phyloP scores from a whole-genome alignment of 2,888 invertebrate species.

The Brachyptera putata region DNA sequence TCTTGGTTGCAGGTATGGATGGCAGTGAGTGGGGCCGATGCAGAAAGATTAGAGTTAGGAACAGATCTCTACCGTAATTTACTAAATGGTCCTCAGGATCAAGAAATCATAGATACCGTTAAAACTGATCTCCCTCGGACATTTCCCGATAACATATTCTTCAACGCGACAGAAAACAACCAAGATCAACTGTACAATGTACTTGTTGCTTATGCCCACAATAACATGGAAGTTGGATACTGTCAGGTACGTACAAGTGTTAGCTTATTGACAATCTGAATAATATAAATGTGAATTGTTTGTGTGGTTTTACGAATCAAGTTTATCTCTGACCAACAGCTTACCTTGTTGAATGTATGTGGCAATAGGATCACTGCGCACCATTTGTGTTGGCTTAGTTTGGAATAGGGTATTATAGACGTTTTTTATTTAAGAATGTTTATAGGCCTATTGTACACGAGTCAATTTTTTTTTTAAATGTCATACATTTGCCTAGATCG shows the following conservation, averaged over 20 bases:
- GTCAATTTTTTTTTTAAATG: too few relatives aligned
- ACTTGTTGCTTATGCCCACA: slow-evolving; percentile 82
- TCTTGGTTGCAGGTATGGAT: slow-evolving; percentile 70
- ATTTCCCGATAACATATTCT: slow-evolving; percentile 93
- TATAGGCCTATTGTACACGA: too few relatives aligned
- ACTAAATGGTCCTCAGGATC: slow-evolving; percentile 63
- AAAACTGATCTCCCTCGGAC: slow-evolving; percentile 88
- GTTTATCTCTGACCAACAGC: too few relatives aligned
- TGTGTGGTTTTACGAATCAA: not conserved
- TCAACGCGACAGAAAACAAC: slow-evolving; percentile 66
- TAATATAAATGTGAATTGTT: too few relatives aligned
- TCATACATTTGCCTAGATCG: too few relatives aligned
- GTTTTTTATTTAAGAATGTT: too few relatives aligned
- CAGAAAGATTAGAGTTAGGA: slow-evolving; percentile 54
- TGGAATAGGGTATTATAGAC: too few relatives aligned
- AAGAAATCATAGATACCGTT: slow-evolving; percentile 72
- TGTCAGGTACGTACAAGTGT: slow-evolving; percentile 66
- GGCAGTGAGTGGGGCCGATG: slow-evolving; percentile 75
- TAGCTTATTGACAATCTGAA: too few relatives aligned
- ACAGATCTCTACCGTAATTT: slow-evolving; percentile 52
- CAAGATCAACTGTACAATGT: slow-evolving; percentile 78
- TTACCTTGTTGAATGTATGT: too few relatives aligned
- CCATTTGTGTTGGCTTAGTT: too few relatives aligned
- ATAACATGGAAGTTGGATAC: slow-evolving; percentile 83
- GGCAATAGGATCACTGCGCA: too few relatives aligned